Percentiles rank a stretch among this genome's conserved stretches.
These are phyloP conservation scores for Lutjanus campechanus DNA, from an alignment of 2,797 vertebrate species.

Conservation along the genomic window DNA sequence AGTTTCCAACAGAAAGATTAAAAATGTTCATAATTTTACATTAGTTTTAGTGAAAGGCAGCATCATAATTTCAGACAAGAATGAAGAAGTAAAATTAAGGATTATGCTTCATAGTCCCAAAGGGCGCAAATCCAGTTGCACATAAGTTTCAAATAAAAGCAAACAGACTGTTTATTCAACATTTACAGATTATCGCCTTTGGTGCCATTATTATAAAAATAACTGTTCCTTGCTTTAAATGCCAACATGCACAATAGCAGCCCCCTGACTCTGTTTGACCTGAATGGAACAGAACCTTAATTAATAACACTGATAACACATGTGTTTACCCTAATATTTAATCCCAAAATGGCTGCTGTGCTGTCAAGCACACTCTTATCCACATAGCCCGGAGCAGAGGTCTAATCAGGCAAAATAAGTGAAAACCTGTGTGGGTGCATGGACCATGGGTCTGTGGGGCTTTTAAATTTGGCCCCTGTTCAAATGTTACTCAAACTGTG, in stretches of 20 bases:
- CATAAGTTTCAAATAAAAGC: conserved; percentile 20
- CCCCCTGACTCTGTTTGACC: too few relatives aligned
- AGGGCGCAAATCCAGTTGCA: conserved; percentile 1
- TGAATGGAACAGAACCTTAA: too few relatives aligned
- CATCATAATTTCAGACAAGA: conserved; percentile 45
- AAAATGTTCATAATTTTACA: conserved; percentile 40
- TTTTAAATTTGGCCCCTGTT: conserved; percentile 20
- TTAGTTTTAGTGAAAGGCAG: conserved; percentile 36
- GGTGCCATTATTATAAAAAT: background rate
- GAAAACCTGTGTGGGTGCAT: background rate
- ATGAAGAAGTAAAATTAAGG: conserved; percentile 22
- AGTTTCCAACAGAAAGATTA: too few relatives aligned
- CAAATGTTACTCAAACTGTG: conserved; percentile 8
- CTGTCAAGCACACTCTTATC: background rate
- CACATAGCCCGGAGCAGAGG: background rate
- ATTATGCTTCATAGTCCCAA: conserved; percentile 13
- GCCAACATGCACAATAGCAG: too few relatives aligned
- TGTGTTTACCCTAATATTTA: too few relatives aligned
- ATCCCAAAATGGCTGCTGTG: too few relatives aligned
- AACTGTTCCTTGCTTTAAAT: background rate
- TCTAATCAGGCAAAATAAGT: background rate
- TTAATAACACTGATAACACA: too few relatives aligned
- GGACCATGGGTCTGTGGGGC: background rate
- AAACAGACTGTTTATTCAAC: background rate
- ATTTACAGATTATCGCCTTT: conserved; percentile 6